These are phyloP conservation scores for Naja naja DNA, from an alignment of 2,113 vertebrate genomes.

Conservation along the genomic window DNA sequence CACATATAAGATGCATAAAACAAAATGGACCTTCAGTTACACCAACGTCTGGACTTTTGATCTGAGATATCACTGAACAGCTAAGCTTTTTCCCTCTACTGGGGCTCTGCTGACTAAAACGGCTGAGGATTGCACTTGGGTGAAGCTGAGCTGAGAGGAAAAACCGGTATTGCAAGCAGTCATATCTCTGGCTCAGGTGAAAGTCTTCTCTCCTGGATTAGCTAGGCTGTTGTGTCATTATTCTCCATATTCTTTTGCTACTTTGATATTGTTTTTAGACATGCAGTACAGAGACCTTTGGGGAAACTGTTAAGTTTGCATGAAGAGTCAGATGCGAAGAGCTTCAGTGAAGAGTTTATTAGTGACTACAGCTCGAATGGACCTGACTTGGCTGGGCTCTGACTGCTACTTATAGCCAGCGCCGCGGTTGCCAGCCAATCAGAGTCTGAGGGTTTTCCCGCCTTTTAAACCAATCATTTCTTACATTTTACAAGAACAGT, in stretches of 20 bases:
- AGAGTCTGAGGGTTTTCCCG: no score
- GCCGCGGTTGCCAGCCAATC: no score
- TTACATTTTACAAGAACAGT: no score
- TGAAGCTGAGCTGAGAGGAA: background rate
- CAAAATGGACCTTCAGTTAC: background rate
- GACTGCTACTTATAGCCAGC: no score
- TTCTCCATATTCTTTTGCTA: background rate
- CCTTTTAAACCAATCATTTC: no score
- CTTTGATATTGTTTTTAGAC: background rate
- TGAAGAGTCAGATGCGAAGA: no score
- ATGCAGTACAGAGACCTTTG: background rate
- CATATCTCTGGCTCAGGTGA: background rate
- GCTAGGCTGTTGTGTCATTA: background rate
- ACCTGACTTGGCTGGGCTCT: no score
- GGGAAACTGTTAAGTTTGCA: no score
- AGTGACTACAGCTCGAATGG: no score
- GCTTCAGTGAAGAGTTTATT: no score
- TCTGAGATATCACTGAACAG: background rate
- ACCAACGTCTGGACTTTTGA: background rate
- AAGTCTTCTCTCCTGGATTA: background rate
- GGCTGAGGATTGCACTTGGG: background rate
- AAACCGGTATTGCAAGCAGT: background rate
- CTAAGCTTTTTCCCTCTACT: background rate
- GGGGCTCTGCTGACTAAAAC: background rate
- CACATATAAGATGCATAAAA: background rate